phyloP scores from a whole-genome alignment of 2,888 invertebrate genomes.

The Melanostoma scalare region DNA sequence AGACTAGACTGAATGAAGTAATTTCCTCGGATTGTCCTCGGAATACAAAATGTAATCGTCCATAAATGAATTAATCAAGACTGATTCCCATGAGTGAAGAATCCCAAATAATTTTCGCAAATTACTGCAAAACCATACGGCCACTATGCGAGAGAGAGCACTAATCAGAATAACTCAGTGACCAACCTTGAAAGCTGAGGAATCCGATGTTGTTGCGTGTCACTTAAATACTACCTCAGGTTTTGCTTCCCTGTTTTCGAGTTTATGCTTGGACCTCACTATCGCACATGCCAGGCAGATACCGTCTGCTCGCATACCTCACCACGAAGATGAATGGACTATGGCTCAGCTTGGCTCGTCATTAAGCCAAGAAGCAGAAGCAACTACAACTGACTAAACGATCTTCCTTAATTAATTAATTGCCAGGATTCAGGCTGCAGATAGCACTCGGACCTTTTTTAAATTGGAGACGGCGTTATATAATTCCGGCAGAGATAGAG shows the following conservation, averaged over 20 bases:
- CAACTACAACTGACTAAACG: slow-evolving; percentile 70
- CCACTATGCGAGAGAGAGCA: slow-evolving; percentile 2
- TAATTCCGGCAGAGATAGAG: slow-evolving; percentile 65
- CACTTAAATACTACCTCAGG: slow-evolving; percentile 68
- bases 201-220: slow-evolving; percentile 72
- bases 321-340: slow-evolving; percentile 63
- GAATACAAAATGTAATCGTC: slow-evolving; percentile 39
- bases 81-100: slow-evolving; percentile 60
- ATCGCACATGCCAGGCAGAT: slow-evolving; percentile 67
- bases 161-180: slow-evolving; percentile 63
- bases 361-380: slow-evolving; percentile 57
- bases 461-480: slow-evolving; percentile 71
- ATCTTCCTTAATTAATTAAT: slow-evolving; percentile 73
- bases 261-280: slow-evolving; percentile 37
- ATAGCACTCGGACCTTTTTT: slow-evolving; percentile 70
- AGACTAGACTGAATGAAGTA: slow-evolving; percentile 34
- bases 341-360: slow-evolving; percentile 54
- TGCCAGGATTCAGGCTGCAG: slow-evolving; percentile 68
- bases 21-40: slow-evolving; percentile 37
- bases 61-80: slow-evolving; percentile 66
- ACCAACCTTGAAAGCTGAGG: slow-evolving; percentile 70
- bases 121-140: slow-evolving; percentile 54
- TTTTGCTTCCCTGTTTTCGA: slow-evolving; percentile 47
- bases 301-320: slow-evolving; percentile 24
- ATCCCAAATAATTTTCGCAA: slow-evolving; percentile 32